Percentiles rank a stretch among this genome's conserved stretches.
Conservation (phyloP, 2,888 invertebrate species). For the Euplexia lucipara region DNA sequence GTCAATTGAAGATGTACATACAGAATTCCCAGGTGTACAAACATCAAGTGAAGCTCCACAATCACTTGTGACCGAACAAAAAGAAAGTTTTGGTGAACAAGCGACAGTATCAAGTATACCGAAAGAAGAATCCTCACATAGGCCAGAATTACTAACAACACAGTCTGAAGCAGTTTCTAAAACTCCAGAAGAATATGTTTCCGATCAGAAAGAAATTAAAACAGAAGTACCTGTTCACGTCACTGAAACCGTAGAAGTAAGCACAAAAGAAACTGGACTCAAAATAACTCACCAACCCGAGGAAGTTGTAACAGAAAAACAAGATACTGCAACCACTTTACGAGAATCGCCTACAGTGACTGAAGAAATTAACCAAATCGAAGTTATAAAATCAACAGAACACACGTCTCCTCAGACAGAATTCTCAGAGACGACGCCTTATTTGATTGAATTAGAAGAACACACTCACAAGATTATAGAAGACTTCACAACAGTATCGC, state of each 20-base stretch:
- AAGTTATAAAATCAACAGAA: slow-evolving; percentile 47
- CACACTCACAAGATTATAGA: slow-evolving; percentile 75
- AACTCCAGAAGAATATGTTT: slow-evolving; percentile 28
- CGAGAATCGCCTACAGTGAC: slow-evolving; percentile 23
- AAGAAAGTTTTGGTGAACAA: slow-evolving; percentile 31
- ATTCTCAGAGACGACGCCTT: slow-evolving; percentile 74
- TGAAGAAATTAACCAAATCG: slow-evolving; percentile 21
- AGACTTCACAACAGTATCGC: slow-evolving; percentile 61
- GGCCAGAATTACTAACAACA: slow-evolving; percentile 48
- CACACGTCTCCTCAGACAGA: slow-evolving; percentile 55
- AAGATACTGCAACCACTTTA: slow-evolving; percentile 36
- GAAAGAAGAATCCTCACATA: slow-evolving; percentile 34
- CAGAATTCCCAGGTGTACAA: slow-evolving; percentile 36
- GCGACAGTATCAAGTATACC: slow-evolving; percentile 24
- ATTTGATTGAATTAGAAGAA: slow-evolving; percentile 79
- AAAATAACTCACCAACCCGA: slow-evolving; percentile 32
- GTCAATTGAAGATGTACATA: slow-evolving; percentile 40
- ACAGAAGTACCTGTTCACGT: slow-evolving; percentile 36
- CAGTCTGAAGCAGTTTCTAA: slow-evolving; percentile 42
- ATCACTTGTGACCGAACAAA: slow-evolving; percentile 51
- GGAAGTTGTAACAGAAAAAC: slow-evolving; percentile 40
- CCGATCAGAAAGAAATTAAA: slow-evolving; percentile 18
- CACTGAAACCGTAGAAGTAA: slow-evolving; percentile 33
- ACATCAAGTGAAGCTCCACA: slow-evolving; percentile 49
- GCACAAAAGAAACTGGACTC: slow-evolving; percentile 27